These are phyloP conservation scores for Enteromius fasciolatus DNA, from an alignment of 2,797 vertebrate genomes.

Conservation along the genomic window DNA sequence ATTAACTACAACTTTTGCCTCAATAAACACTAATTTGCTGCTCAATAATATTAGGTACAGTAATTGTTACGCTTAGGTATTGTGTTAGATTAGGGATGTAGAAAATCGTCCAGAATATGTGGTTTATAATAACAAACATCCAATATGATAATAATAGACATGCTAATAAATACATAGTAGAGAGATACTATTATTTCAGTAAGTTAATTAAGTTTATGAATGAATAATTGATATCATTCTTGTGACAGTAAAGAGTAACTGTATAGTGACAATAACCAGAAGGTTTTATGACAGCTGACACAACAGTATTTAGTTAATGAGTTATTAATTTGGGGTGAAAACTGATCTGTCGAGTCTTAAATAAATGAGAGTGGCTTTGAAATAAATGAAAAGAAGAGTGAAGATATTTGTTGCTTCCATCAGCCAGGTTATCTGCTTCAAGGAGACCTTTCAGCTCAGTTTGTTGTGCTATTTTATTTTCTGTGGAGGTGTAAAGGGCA, in stretches of 20 bases:
- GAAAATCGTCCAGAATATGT: no score
- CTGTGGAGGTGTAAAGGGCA: neutral
- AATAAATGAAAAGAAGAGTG: neutral
- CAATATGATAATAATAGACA: no score
- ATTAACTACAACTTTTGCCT: no score
- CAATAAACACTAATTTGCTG: no score
- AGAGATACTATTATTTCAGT: no score
- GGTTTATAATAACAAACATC: no score
- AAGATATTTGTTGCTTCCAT: neutral
- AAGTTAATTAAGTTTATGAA: no score
- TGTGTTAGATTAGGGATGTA: no score
- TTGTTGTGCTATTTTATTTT: neutral
- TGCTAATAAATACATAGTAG: neutral
- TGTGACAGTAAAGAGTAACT: neutral
- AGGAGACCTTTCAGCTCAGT: conserved; percentile 7
- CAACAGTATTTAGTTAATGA: neutral
- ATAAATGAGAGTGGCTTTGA: neutral
- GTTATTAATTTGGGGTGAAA: neutral
- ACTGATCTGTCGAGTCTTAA: neutral
- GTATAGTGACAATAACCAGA: neutral
- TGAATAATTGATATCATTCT: neutral
- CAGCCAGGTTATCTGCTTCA: neutral
- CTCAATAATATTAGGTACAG: no score
- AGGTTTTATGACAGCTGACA: neutral
- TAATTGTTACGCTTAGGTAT: no score